Percentiles rank a stretch among this genome's conserved stretches.
phyloP scores from a whole-genome alignment of 1,140 invertebrate genomes.

The Magallana angulata region DNA sequence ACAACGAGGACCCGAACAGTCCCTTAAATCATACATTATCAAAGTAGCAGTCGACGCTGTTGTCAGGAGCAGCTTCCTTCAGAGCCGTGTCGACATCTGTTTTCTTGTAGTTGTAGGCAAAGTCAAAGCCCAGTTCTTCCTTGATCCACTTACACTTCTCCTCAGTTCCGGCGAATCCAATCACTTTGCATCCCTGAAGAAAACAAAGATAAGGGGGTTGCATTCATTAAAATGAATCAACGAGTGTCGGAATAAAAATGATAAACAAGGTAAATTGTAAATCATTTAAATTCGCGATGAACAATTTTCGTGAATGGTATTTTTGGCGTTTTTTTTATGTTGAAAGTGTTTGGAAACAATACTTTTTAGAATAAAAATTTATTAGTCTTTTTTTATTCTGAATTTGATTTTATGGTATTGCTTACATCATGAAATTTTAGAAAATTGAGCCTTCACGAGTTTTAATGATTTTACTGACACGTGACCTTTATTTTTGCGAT shows the following conservation, averaged over 20 bases:
- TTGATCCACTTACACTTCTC: conserved; percentile 86
- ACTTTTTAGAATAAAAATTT: no score
- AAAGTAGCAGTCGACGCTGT: conserved; percentile 86
- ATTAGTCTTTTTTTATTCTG: no score
- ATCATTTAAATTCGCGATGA: no score
- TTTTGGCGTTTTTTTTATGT: conserved; percentile 37
- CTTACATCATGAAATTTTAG: no score
- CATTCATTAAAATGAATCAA: background rate
- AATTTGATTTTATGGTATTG: no score
- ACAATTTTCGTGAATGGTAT: no score
- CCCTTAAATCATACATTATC: conserved; percentile 83
- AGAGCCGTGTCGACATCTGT: conserved; percentile 82
- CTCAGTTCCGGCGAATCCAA: conserved; percentile 86
- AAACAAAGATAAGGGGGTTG: background rate
- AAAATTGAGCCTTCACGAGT: no score
- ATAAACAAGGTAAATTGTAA: no score
- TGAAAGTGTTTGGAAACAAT: no score
- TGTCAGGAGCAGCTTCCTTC: conserved; percentile 84
- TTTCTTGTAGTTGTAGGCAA: conserved; percentile 88
- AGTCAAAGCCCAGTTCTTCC: conserved; percentile 84
- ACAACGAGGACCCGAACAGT: no score
- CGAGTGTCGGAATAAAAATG: no score
- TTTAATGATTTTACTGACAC: no score
- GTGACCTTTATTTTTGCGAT: conserved; percentile 79
- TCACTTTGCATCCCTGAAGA: conserved; percentile 83